Evolutionary conservation across 2,888 invertebrate species (phyloP), one percentile per base, ranked within the genome.

Genomic region (Pemphredon lugubris): DNA sequence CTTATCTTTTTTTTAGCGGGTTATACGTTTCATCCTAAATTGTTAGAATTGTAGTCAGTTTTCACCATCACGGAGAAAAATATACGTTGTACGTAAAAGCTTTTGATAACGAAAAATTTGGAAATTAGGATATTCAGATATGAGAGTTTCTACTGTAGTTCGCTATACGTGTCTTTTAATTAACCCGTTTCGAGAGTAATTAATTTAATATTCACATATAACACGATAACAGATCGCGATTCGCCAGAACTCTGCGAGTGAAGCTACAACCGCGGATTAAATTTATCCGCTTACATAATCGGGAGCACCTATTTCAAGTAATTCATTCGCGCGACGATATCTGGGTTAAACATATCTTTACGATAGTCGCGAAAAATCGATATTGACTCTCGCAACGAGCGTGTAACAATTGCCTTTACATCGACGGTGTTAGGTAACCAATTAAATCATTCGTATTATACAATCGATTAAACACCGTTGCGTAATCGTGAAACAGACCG

Each of bases 271-370:
- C 69, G 21, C 20, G 68, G 44, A 50, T 67, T 50, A 59, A 45
- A 55, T 64, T 57, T 37, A 45, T 40, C 48, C 54, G 32, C 48
- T 34, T 34, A 18, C 50, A 44, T 45, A 70, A 70, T 68, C 55
- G 3, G n/a, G 1, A 69, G 65, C 60, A 50, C 44, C 21, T 37
- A 39, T 60, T 45, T 45, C 44, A 40, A 68, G 13, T 60, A 45
- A 68, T 59, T 68, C 55, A 34, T 23, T n/a, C 6, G 13, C 23
- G 2, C n/a, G 0, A 13, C 4, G 30, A 9, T 23, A 34, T 39
- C 32, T 2, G n/a, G 6, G 20, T 5, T 1, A 26, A 5, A 16
- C 13, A 2, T 16, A 47, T 26, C 40, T 57, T 45, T 39, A 37
- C 48, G 37, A 32, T 34, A 34, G 50, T 40, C 42, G 11, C 3